Percentiles rank a stretch among this genome's conserved stretches.
Conservation (phyloP, 2,888 invertebrate species). For the Epicampocera succincta region DNA sequence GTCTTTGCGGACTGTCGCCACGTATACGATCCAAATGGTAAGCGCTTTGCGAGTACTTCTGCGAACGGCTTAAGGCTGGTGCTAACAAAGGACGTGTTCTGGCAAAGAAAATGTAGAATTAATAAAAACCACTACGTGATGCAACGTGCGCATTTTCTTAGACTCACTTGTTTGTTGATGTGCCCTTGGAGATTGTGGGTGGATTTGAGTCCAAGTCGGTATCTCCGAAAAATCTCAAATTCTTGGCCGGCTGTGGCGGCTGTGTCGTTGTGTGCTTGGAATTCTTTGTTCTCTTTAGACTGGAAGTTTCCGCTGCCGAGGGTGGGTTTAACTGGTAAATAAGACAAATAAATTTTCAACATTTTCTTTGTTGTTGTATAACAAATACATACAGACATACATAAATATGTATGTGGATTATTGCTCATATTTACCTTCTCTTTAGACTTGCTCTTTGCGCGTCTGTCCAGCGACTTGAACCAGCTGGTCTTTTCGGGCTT, state of each 20-base stretch:
- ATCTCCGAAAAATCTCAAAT: constrained; percentile 91
- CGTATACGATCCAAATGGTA: constrained; percentile 79
- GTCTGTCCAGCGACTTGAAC: constrained; percentile 90
- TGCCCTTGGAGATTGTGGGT: constrained; percentile 82
- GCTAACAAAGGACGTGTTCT: constrained; percentile 75
- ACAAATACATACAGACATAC: too few relatives aligned
- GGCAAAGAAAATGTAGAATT: background rate
- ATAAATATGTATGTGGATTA: too few relatives aligned
- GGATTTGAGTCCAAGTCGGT: constrained; percentile 90
- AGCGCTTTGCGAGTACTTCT: constrained; percentile 81
- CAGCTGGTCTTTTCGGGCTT: constrained; percentile 85
- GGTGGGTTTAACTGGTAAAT: constrained; percentile 75
- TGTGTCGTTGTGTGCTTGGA: constrained; percentile 61
- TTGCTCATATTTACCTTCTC: too few relatives aligned
- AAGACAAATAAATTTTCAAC: background rate
- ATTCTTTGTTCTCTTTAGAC: constrained; percentile 76
- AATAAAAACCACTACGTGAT: background rate
- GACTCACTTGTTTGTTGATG: constrained; percentile 75
- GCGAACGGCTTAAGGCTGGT: constrained; percentile 74
- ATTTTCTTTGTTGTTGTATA: background rate
- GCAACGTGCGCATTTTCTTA: too few relatives aligned
- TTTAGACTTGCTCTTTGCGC: constrained; percentile 86
- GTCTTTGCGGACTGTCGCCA: constrained; percentile 71
- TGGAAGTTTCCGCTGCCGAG: constrained; percentile 74
- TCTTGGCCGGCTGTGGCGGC: constrained; percentile 82